A percentile compares a stretch with the other conserved stretches of the same genome.
phyloP scores from a whole-genome alignment of 2,113 vertebrate genomes.

The Osmerus mordax region DNA sequence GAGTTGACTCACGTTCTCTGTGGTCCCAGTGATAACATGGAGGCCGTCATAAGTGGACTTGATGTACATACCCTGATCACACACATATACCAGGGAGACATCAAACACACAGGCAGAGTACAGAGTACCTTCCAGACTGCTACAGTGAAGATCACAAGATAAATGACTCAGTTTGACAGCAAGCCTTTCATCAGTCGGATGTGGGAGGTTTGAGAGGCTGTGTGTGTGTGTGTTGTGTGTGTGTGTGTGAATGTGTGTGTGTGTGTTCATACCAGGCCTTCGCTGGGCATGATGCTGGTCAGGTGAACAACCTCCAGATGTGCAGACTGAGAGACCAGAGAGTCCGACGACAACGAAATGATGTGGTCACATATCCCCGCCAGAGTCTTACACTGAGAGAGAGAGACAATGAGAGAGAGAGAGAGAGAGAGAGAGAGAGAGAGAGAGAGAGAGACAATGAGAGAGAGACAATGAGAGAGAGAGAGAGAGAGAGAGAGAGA shows the following conservation, averaged over 20 bases:
- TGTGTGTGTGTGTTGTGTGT: constrained; percentile 2
- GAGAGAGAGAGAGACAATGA: neutral
- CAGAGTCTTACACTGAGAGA: constrained; percentile 85
- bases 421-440: constrained; percentile 6
- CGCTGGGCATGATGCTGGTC: constrained; percentile 84
- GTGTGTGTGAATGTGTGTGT: neutral
- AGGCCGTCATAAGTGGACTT: constrained; percentile 74
- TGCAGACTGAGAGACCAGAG: constrained; percentile 83
- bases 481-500: constrained; percentile 13
- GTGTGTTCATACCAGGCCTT: constrained; percentile 81
- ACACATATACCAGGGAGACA: constrained; percentile 11
- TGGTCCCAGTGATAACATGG: constrained; percentile 73
- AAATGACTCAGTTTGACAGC: too few relatives aligned
- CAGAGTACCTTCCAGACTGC: neutral
- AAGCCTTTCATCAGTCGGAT: too few relatives aligned
- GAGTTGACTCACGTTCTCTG: constrained; percentile 66
- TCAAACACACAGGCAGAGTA: neutral
- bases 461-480: neutral
- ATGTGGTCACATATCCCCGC: constrained; percentile 94
- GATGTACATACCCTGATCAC: constrained; percentile 72
- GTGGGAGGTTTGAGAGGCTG: neutral
- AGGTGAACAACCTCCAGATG: constrained; percentile 84
- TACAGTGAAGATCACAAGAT: too few relatives aligned
- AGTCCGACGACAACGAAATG: constrained; percentile 87
- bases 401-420: constrained; percentile 37